Percentiles rank a stretch among this genome's conserved stretches.
Evolutionary conservation across 2,113 vertebrate species (phyloP).

Genomic region (Ammospiza caudacuta): DNA sequence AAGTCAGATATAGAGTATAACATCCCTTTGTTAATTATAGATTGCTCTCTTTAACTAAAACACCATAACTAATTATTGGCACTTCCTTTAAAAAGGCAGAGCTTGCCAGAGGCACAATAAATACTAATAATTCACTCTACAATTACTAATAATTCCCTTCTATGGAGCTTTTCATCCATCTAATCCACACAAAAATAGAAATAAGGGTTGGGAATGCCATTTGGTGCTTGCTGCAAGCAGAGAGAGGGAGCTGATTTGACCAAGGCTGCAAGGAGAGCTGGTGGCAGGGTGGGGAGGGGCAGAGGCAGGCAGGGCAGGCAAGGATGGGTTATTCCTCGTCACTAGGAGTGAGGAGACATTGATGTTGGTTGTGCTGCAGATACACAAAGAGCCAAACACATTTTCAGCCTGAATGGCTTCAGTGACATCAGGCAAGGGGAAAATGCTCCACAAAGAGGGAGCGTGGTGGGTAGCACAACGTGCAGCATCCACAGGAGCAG

Average conservation of each 20-base stretch:
- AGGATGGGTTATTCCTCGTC: background rate
- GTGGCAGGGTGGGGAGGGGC: background rate
- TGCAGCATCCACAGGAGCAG: accelerated
- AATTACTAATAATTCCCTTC: background rate
- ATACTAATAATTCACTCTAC: background rate
- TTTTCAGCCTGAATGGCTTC: background rate
- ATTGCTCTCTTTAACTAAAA: constrained; percentile 38
- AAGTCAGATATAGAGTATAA: background rate
- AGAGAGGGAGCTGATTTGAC: background rate
- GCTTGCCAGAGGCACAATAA: constrained; percentile 18
- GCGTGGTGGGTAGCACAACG: accelerated
- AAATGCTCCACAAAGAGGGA: background rate
- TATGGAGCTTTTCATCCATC: background rate
- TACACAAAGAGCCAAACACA: background rate
- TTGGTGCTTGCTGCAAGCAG: background rate
- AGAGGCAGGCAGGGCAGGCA: background rate
- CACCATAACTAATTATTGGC: background rate
- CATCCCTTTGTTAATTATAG: constrained; percentile 25
- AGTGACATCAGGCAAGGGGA: background rate
- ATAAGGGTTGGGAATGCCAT: accelerated
- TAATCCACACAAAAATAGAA: background rate
- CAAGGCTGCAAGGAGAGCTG: background rate
- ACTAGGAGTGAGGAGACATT: accelerated
- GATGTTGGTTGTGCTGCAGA: background rate
- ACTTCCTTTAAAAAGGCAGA: background rate